phyloP scores from a whole-genome alignment of 1,140 invertebrate species.

The Mamestra configurata region DNA sequence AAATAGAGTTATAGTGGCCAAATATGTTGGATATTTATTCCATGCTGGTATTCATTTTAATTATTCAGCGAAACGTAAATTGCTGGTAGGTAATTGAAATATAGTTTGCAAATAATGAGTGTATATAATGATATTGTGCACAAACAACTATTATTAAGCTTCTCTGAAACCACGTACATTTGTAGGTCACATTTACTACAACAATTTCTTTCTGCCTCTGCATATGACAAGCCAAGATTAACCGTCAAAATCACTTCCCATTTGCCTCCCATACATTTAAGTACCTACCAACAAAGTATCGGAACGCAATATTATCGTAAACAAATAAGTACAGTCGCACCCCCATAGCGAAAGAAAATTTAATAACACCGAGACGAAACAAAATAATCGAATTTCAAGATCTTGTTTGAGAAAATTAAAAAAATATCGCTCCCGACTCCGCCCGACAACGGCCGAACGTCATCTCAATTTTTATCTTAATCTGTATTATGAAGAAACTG shows the following conservation, averaged over 20 bases:
- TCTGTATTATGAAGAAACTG: conserved; percentile 78
- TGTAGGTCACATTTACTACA: too few species aligned
- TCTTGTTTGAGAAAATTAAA: conserved; percentile 85
- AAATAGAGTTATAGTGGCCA: background rate
- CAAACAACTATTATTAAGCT: too few species aligned
- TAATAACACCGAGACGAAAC: conserved; percentile 70
- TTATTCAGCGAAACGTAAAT: background rate
- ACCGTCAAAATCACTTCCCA: conserved; percentile 3
- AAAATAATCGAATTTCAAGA: conserved; percentile 78
- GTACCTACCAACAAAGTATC: conserved; percentile 35
- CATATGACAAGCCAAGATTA: background rate
- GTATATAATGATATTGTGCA: too few species aligned
- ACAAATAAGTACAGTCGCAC: conserved; percentile 57
- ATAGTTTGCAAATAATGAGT: background rate
- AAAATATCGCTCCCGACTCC: conserved; percentile 73
- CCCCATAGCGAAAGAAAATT: conserved; percentile 72
- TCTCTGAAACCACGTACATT: too few species aligned
- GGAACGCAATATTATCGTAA: conserved; percentile 52
- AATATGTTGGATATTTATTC: conserved; percentile 13
- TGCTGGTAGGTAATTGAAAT: background rate
- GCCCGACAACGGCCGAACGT: conserved; percentile 64
- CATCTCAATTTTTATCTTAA: conserved; percentile 83
- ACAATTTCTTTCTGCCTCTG: too few species aligned
- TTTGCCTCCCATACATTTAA: background rate
- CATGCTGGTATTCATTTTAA: background rate